Conservation (phyloP, 2,113 vertebrate species). For the Crotalus horridus region DNA sequence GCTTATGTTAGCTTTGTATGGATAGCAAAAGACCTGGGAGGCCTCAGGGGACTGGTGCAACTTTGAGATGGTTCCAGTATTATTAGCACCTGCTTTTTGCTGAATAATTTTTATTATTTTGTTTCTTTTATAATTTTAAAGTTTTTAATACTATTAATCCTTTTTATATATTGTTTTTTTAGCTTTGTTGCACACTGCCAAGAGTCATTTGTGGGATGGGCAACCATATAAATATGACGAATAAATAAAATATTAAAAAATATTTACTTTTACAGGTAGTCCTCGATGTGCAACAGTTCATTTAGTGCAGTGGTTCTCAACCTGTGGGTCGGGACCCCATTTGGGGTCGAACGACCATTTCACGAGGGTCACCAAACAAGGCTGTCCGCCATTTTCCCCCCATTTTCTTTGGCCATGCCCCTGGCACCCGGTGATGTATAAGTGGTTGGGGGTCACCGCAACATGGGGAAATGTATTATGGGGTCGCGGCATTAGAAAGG, state of each 20-base stretch:
- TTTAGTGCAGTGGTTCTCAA: too few relatives aligned
- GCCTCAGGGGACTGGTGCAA: background rate
- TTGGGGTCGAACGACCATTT: too few relatives aligned
- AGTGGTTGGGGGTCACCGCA: too few relatives aligned
- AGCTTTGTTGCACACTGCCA: background rate
- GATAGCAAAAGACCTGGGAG: background rate
- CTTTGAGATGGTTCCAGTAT: background rate
- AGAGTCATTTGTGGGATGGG: background rate
- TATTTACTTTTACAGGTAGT: background rate
- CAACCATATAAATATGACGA: background rate
- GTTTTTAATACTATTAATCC: background rate
- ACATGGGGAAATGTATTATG: too few relatives aligned
- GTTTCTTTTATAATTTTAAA: background rate
- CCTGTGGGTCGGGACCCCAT: too few relatives aligned
- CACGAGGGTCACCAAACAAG: too few relatives aligned
- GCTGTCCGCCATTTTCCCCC: too few relatives aligned
- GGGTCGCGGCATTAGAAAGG: too few relatives aligned
- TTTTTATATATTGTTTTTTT: background rate
- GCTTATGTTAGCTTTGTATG: background rate
- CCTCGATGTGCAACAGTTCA: background rate
- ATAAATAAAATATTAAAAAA: background rate
- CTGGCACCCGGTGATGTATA: too few relatives aligned
- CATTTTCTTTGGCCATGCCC: too few relatives aligned
- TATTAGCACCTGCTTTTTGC: background rate
- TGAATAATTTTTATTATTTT: background rate